Base-by-base conservation (phyloP, 2,797 vertebrate species). In the Enteromius unitaeniatus region DNA sequence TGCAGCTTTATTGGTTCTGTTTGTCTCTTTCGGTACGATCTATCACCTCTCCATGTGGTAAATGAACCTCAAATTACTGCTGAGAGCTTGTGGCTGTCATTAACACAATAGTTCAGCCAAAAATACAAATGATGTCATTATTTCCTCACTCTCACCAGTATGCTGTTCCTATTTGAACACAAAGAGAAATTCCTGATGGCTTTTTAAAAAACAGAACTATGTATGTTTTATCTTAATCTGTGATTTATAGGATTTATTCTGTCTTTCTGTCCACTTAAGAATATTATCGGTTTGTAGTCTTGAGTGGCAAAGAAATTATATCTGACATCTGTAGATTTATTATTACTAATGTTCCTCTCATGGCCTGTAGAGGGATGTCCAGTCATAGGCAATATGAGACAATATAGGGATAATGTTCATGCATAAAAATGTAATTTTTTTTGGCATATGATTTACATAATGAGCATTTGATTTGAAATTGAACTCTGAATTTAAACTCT, bases 291-390 rank as follows among this genome's bases (percentile, higher is more conserved):
- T 6, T 37, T 74, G 21, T 53, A 23, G 3, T 11, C 4, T 69
- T 1, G 19, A 4, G 17, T 28, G 34, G 9, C 1, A 28, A 42
- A 2, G 42, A 1, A 72, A 81, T 45, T 45, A 60, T 15, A 26
- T 67, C 21, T 67, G 31, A 58, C 15, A 60, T 53, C 8, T 37
- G 31, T 58, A 14, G 13, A 34, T 79, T 5, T 58, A 31, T 72
- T 72, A 28, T 55, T 31, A 19, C 55, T 28, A 69, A 62, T 64
- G 42, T 82, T 64, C 55, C 42, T 26, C 64, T 68, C 28, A 21
- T 28, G 51, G 69, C 80, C 80, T 82, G 69, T 64, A 82, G 80
- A 82, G 80, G 80, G 80, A 51, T 49, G 28, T 82, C 58, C 28
- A 51, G 42, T 74, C 80, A 73, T 23, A 13, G 2, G 45, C 6